Evolutionary conservation across 2,888 invertebrate species (phyloP).

Genomic region (Chorisops tibialis): DNA sequence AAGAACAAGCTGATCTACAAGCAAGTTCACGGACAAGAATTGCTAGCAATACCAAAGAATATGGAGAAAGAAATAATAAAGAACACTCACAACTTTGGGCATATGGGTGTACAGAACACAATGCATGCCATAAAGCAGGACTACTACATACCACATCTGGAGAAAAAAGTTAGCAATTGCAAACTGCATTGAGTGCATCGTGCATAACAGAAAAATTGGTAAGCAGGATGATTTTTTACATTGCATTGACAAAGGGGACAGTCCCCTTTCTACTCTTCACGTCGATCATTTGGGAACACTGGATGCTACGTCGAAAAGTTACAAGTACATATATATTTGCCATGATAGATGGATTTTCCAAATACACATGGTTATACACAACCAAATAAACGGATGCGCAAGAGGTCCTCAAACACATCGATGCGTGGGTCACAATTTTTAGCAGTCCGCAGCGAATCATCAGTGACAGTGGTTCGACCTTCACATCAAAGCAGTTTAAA

Average conservation of each 20-base stretch:
- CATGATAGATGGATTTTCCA: slow-evolving; percentile 27
- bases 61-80: slow-evolving; percentile 30
- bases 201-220: not conserved
- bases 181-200: not conserved
- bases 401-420: slow-evolving; percentile 23
- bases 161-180: not conserved
- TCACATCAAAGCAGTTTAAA: slow-evolving; percentile 36
- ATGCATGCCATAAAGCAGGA: not conserved
- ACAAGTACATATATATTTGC: slow-evolving; percentile 31
- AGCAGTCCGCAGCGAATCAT: slow-evolving; percentile 36
- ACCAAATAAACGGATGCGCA: slow-evolving; percentile 23
- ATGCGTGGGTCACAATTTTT: slow-evolving; percentile 17
- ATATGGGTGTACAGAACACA: slow-evolving; percentile 7
- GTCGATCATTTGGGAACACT: not conserved
- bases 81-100: slow-evolving; percentile 16
- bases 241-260: not conserved
- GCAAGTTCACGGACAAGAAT: slow-evolving; percentile 20
- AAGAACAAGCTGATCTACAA: not conserved
- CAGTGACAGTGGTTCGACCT: slow-evolving; percentile 43
- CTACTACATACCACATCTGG: not conserved
- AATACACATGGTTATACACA: slow-evolving; percentile 27
- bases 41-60: slow-evolving; percentile 27
- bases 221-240: not conserved
- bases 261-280: not conserved
- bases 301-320: slow-evolving; percentile 4